phyloP scores from a whole-genome alignment of 1,140 invertebrate genomes.

The Penaeus japonicus region DNA sequence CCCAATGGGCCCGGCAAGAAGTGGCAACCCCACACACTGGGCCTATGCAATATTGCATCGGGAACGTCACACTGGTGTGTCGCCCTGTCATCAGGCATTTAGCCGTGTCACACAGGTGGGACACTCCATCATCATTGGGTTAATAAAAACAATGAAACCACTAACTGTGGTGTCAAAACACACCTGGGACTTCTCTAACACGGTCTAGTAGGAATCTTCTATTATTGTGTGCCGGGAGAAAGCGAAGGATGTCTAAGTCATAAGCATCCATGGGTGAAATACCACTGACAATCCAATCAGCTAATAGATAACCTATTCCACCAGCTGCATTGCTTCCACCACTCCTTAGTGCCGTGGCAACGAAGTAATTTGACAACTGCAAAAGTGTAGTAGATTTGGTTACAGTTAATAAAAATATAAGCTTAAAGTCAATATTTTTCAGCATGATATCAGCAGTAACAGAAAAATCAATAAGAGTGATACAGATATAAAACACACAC shows the following conservation, averaged over 20 bases:
- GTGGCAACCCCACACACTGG: no score
- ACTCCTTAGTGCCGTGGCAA: constrained; percentile 96
- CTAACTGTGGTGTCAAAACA: constrained; percentile 56
- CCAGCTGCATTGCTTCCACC: constrained; percentile 91
- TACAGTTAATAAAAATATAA: not conserved
- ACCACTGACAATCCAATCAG: constrained; percentile 88
- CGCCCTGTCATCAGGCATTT: no score
- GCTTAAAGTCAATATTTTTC: no score
- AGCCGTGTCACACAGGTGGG: no score
- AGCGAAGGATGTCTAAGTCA: constrained; percentile 90
- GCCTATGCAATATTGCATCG: no score
- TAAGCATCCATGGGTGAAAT: constrained; percentile 86
- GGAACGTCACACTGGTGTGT: no score
- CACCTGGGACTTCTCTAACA: constrained; percentile 91
- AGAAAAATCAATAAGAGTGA: no score
- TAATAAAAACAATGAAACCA: no score
- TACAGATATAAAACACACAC: no score
- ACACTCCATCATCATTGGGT: no score
- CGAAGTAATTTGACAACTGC: constrained; percentile 90
- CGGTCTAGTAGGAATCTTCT: constrained; percentile 89
- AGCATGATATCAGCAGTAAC: no score
- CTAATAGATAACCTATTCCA: constrained; percentile 89
- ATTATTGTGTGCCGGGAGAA: constrained; percentile 95
- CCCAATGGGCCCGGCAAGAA: no score
- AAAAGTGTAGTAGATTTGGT: constrained; percentile 47